Evolutionary conservation across 64 coral and sea anemone species (phyloP).

Genomic region (Orbicella faveolata): DNA sequence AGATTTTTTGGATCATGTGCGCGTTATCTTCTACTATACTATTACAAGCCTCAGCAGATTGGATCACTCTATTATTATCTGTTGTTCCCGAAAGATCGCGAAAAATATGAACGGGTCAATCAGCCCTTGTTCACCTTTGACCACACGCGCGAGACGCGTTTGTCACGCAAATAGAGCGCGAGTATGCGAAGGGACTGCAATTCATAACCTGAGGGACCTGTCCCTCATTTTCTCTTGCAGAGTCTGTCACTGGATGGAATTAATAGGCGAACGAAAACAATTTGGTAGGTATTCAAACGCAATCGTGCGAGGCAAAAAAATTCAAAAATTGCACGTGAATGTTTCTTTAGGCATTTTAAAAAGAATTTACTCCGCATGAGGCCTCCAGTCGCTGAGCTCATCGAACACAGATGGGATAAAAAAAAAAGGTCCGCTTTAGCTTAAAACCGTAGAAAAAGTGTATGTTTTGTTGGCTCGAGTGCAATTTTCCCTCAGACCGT

Average conservation of each 20-base stretch:
- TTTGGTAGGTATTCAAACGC: not conserved
- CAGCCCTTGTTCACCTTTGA: not conserved
- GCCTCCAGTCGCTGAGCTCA: not conserved
- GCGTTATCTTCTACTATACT: not conserved
- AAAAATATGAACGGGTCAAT: not conserved
- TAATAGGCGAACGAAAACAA: not conserved
- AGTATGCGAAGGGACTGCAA: not conserved
- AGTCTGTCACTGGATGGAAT: too few relatives aligned
- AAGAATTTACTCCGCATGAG: not conserved
- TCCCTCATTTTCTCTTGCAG: too few relatives aligned
- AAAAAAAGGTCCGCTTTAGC: not conserved
- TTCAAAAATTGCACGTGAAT: not conserved
- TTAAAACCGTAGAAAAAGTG: not conserved
- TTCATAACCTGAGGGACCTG: too few relatives aligned
- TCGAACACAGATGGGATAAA: not conserved
- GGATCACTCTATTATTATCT: not conserved
- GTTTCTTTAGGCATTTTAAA: not conserved
- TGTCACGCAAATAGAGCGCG: not conserved
- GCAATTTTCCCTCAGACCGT: not conserved
- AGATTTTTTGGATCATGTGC: not conserved
- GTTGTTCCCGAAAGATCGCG: not conserved
- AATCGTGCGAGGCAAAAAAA: not conserved
- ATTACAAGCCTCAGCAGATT: not conserved
- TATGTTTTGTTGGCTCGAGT: not conserved
- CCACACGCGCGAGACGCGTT: slow-evolving; percentile 13